These are phyloP conservation scores for Halesus radiatus DNA, from an alignment of 1,140 invertebrate genomes.

Conservation along the genomic window DNA sequence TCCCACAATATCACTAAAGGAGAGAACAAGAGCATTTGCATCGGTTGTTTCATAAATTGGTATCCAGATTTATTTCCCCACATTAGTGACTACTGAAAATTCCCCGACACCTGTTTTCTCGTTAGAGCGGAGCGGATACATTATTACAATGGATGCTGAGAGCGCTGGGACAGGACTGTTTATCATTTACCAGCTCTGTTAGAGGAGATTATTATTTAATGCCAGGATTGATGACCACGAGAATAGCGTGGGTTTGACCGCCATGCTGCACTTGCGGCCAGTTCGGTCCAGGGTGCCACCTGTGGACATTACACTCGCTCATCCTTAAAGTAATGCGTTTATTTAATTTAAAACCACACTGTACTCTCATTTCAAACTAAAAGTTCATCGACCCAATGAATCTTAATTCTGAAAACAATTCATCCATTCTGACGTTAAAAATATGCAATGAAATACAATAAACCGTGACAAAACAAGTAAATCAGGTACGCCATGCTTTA, in stretches of 20 bases:
- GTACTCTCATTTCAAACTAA: too few relatives aligned
- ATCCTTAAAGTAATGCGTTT: too few relatives aligned
- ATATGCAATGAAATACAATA: too few relatives aligned
- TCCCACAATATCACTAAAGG: constrained; percentile 9
- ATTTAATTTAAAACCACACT: too few relatives aligned
- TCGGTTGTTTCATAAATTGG: constrained; percentile 48
- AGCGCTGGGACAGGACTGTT: neutral
- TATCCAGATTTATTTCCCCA: constrained; percentile 48
- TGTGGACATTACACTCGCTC: constrained; percentile 43
- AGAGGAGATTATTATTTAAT: constrained; percentile 23
- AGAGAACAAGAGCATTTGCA: constrained; percentile 35
- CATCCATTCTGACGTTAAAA: too few relatives aligned
- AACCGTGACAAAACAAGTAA: too few relatives aligned
- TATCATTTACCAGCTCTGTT: neutral
- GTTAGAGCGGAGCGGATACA: neutral
- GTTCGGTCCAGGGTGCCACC: constrained; percentile 37
- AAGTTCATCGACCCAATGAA: too few relatives aligned
- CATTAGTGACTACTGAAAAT: neutral
- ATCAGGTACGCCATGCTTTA: too few relatives aligned
- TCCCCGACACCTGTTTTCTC: constrained; percentile 44
- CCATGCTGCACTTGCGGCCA: constrained; percentile 17
- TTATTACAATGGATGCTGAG: constrained; percentile 21
- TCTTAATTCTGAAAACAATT: too few relatives aligned
- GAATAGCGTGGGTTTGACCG: constrained; percentile 25
- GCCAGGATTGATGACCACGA: constrained; percentile 29